Evolutionary conservation across 2,888 invertebrate genomes (phyloP), one percentile per base, ranked within the genome.

Genomic region (Cosmopolites sordidus): DNA sequence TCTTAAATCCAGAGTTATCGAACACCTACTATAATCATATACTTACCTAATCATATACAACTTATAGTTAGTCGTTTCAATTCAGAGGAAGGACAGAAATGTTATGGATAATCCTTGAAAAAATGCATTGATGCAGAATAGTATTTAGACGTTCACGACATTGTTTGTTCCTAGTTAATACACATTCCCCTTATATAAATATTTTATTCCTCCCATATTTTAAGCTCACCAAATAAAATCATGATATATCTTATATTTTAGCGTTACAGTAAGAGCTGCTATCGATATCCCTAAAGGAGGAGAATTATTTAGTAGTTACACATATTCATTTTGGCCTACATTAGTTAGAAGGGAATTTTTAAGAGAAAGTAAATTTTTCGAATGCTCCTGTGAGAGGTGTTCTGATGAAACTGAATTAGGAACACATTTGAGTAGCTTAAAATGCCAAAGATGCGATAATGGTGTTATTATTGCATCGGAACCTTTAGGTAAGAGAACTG

Each of bases 321-420:
- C 90, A 0, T 83, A 88, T 68, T 81, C 84, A 0, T 71, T 92
- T 15, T 81, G 84, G 49, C 88, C 87, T 0, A 92, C 92, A 0
- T 66, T 83, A 11, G 73, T 83, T 30, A 78, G 92, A 0, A 79
- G 89, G 42, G 81, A 82, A 58, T 83, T 82, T 68, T 75, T 92
- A 2, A 75, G 78, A 47, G 81, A 84, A 65, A 85, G 89, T 18
- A 92, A 92, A 77, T 87, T 85, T 73, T 92, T 92, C 71, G 78
- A 79, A 14, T 92, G 92, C 70, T 79, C 78, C 22, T 92, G 92
- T 63, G 65, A 74, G 1, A 79, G 92, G 46, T 92, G 92, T 67
- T 75, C 79, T 1, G 91, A 92, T 71, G 87, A 89, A 8, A 86
- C 84, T 0, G 92, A 92, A 69, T 72, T 92, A 41, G 87, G 84